phyloP scores from a whole-genome alignment of 2,797 vertebrate species.

The Rhadinocentrus ornatus region DNA sequence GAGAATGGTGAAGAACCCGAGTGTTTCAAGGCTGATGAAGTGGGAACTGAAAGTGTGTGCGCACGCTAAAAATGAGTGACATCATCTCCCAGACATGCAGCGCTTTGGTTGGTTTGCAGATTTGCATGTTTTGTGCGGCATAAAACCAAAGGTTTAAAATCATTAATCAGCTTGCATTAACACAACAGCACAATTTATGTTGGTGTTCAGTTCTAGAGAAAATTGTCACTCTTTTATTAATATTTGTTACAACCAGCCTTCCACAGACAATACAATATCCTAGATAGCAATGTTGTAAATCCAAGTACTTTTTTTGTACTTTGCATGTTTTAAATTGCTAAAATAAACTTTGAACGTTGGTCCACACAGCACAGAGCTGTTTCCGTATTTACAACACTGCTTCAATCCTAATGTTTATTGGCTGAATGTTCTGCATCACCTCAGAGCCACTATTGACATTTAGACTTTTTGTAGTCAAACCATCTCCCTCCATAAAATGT shows the following conservation, averaged over 20 bases:
- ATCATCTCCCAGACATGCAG: not conserved
- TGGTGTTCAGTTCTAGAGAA: not conserved
- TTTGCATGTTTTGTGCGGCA: not conserved
- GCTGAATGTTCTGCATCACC: not conserved
- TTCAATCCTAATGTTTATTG: not conserved
- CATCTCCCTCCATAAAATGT: not conserved
- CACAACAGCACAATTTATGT: too few species aligned
- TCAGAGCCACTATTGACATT: not conserved
- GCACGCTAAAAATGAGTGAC: slow-evolving; percentile 22
- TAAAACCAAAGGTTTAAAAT: not conserved
- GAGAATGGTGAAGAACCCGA: slow-evolving; percentile 45
- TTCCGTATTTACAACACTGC: not conserved
- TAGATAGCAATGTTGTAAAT: too few species aligned
- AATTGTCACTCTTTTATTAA: not conserved
- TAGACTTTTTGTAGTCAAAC: not conserved
- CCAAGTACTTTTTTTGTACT: too few species aligned
- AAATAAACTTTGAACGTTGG: not conserved
- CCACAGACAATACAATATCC: too few species aligned
- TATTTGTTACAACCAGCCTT: too few species aligned
- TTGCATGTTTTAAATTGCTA: not conserved
- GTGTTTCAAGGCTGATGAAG: slow-evolving; percentile 41
- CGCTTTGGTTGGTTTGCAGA: not conserved
- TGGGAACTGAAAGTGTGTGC: slow-evolving; percentile 33
- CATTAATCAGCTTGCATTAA: not conserved
- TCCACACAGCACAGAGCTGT: not conserved